Evolutionary conservation across 2,888 invertebrate genomes (phyloP), one percentile per base, ranked within the genome.

Genomic region (Sminthurinus aureus): DNA sequence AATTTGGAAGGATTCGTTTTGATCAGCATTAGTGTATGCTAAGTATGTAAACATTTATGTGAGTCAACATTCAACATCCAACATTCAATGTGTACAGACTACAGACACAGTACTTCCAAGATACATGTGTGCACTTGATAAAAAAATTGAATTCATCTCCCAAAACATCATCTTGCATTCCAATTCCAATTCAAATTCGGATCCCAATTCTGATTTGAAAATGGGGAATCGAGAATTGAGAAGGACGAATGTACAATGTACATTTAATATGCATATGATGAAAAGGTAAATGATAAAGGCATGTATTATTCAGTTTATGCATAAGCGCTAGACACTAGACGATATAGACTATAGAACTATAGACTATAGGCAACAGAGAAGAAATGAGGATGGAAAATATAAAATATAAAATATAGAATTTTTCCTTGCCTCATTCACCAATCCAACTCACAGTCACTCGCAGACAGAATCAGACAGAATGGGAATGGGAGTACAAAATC

Each of bases 61-160:
- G 20, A 38, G 51, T 50, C 52, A 77, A 52, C 51, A 18, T 79
- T 79, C 67, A 38, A 38, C 38, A 4, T 6, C 6, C 38, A 38
- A 38, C 38, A n/a, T n/a, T n/a, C n/a, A n/a, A n/a, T 76, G 20
- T 50, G 20, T 73, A 9, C 22, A 22, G 22, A n/a, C 3, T 38
- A 51, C n/a, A 76, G 76, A 20, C 18, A 20, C 4, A 3, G 66
- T 18, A 66, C n/a, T 4, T 18, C 4, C n/a, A n/a, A n/a, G n/a
- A 6, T 38, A 38, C 38, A 38, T 6, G n/a, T 11, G 8, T 50
- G 75, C 50, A 22, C 50, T 50, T 52, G 38, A 51, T 38, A 69
- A 71, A 79, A 79, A 38, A 69, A 81, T 81, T 81, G 73, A 81
- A 81, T 81, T 81, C 81, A 81, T 81, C 81, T 81, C 22, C 20